Evolutionary conservation across 2,797 vertebrate species (phyloP).

Genomic region (Gobionotothen gibberifrons): DNA sequence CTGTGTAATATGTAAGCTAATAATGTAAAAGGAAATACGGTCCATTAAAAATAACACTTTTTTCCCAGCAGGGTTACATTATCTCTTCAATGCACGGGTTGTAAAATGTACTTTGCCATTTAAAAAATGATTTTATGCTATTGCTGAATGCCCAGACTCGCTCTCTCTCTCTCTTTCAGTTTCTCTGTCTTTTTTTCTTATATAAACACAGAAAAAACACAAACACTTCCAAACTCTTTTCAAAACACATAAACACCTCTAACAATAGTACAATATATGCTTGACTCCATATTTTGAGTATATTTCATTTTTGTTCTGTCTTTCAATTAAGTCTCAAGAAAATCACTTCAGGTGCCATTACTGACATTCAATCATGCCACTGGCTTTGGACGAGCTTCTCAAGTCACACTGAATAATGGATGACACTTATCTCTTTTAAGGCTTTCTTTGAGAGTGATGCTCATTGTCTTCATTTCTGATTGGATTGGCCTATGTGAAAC

Average conservation of each 20-base stretch:
- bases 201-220: background rate
- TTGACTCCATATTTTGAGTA: slow-evolving; percentile 2
- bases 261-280: background rate
- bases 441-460: background rate
- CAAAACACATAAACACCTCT: background rate
- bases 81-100: slow-evolving; percentile 1
- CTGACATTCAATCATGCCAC: slow-evolving; percentile 33
- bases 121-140: background rate
- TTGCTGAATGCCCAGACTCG: too few relatives aligned
- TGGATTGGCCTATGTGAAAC: slow-evolving; percentile 1
- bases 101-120: slow-evolving; percentile 1
- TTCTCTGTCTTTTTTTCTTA: background rate
- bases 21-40: slow-evolving; percentile 37
- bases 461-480: slow-evolving; percentile 4
- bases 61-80: background rate
- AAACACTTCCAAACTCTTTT: background rate
- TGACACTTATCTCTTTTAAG: background rate
- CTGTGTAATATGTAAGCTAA: slow-evolving; percentile 39
- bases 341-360: slow-evolving; percentile 7
- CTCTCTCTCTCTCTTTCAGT: background rate
- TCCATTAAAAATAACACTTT: slow-evolving; percentile 7
- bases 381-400: slow-evolving; percentile 18
- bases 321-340: slow-evolving; percentile 3
- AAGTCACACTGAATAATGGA: slow-evolving; percentile 27
- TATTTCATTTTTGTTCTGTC: slow-evolving; percentile 8